These are phyloP conservation scores for Phallusia fumigata DNA, from an alignment of 23 tunicate genomes.

Conservation along the genomic window DNA sequence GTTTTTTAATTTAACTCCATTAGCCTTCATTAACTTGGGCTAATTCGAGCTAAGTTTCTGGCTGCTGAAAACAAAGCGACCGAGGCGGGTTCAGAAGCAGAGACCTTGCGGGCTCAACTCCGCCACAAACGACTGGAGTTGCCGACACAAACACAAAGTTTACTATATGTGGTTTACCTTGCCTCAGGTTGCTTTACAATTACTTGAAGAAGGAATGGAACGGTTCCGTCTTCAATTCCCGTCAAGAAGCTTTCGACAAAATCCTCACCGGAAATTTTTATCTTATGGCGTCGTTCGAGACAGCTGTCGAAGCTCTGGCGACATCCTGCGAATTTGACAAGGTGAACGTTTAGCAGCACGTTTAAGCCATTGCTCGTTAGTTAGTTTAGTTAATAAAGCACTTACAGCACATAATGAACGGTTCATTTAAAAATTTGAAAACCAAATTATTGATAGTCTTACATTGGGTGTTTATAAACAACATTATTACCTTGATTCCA, in stretches of 20 bases:
- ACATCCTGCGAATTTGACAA: slow-evolving; percentile 50
- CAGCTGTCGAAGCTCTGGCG: slow-evolving; percentile 47
- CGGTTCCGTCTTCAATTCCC: slow-evolving; percentile 26
- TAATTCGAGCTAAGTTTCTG: too few relatives aligned
- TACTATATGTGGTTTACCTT: neutral
- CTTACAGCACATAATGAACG: neutral
- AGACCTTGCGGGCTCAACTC: too few relatives aligned
- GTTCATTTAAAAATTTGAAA: neutral
- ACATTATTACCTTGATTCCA: neutral
- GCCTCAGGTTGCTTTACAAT: slow-evolving; percentile 30
- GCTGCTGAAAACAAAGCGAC: too few relatives aligned
- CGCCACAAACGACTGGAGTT: too few relatives aligned
- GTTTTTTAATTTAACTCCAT: too few relatives aligned
- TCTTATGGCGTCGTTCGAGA: slow-evolving; percentile 39
- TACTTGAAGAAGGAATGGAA: slow-evolving; percentile 38
- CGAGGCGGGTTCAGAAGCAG: too few relatives aligned
- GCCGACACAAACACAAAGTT: too few relatives aligned
- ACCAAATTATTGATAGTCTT: neutral
- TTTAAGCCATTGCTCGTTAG: too few relatives aligned
- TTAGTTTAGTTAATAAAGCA: too few relatives aligned
- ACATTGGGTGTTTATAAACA: neutral
- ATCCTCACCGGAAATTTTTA: slow-evolving; percentile 33
- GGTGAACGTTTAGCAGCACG: too few relatives aligned
- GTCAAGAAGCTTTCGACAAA: slow-evolving; percentile 38
- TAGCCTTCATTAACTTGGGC: too few relatives aligned